Evolutionary conservation across 2,888 invertebrate genomes (phyloP).

Genomic region (Ophion slaviceki): DNA sequence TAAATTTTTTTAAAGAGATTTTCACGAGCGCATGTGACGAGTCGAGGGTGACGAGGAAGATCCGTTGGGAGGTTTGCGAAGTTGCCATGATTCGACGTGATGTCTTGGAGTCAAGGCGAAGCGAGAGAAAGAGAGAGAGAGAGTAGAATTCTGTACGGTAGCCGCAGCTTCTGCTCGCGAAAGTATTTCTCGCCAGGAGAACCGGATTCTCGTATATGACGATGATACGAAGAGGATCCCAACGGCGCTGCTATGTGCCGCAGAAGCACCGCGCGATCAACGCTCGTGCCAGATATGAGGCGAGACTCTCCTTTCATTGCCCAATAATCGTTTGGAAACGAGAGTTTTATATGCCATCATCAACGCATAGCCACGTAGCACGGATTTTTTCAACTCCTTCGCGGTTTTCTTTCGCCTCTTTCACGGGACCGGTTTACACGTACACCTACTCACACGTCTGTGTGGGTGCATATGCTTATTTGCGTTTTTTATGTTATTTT

Average conservation of each 20-base stretch:
- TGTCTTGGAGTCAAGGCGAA: background rate
- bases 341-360: constrained; percentile 56
- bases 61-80: background rate
- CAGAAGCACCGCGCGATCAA: constrained; percentile 55
- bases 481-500: background rate
- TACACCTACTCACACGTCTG: background rate
- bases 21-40: background rate
- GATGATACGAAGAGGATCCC: constrained; percentile 36
- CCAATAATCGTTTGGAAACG: constrained; percentile 67
- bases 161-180: constrained; percentile 42
- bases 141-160: constrained; percentile 48
- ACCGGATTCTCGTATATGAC: constrained; percentile 51
- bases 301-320: constrained; percentile 64
- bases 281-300: constrained; percentile 64
- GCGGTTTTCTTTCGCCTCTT: constrained; percentile 27
- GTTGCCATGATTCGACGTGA: background rate
- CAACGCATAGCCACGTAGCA: constrained; percentile 39
- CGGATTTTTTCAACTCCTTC: constrained; percentile 35
- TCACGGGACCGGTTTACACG: constrained; percentile 12
- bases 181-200: constrained; percentile 54
- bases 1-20: constrained; percentile 1
- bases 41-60: constrained; percentile 6
- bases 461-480: background rate
- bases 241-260: constrained; percentile 35
- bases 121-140: background rate